Evolutionary conservation across 2,113 vertebrate species (phyloP), one percentile per base, ranked within the genome.

Genomic region (Hydropotes inermis): DNA sequence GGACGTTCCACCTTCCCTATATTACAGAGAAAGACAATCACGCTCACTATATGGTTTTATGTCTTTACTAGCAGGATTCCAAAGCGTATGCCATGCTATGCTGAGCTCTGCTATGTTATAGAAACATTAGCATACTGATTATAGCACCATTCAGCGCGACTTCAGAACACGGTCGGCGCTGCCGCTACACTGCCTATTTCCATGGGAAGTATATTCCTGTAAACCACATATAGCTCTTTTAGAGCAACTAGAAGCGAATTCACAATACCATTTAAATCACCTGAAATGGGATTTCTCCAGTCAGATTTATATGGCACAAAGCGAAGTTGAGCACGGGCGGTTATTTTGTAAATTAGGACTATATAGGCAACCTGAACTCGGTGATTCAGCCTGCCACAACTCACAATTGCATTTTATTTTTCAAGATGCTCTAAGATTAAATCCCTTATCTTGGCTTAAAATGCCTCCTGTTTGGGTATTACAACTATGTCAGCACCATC

Each of bases 391-490:
- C 82, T 50, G 52, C 61, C 91, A 89, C 78, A 86, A 97, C 61
- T 88, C 91, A 97, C 86, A 96, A 84, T 7, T 94, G 70, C 88
- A 81, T 97, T 97, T 98, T 91, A 94, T 91, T 98, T 97, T 97
- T 94, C 97, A 98, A 98, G 95, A 97, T 97, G 78, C 74, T 89
- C 13, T 78, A 85, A 97, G 91, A 97, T 97, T 86, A 97, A 98
- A 97, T 96, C 84, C 88, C 70, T 91, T 96, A 93, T 96, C 95
- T 92, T 87, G 43, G 45, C 57, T 97, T 81, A 79, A 96, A 97
- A 96, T 28, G 19, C 82, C 85, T 97, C 86, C 96, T 96, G 60
- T 87, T 95, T 95, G 94, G 88, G 93, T 95, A 95, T 87, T 89
- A 76, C 52, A 84, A 87, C 2, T 64, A 92, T 87, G 98, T 91